Base-by-base conservation (phyloP, 1,140 invertebrate genomes). In the Euborellia annulipes region DNA sequence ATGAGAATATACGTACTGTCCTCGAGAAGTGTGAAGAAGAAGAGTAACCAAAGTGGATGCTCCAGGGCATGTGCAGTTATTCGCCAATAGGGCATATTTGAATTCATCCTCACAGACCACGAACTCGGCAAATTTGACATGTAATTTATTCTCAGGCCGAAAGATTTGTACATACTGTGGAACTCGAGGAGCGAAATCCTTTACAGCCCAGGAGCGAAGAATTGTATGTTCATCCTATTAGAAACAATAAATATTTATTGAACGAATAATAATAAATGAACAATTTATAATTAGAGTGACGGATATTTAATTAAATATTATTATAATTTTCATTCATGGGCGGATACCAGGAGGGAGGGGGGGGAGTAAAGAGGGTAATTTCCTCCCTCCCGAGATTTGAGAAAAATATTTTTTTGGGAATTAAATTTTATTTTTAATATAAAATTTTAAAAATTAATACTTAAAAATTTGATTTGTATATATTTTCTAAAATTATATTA, bases 151-250 rank as follows among this genome's bases (percentile, higher is more conserved):
- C 66, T 98, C 92, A 30, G 92, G 89, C 60, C 91, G 71, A 70
- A 96, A 97, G 51, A 98, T 93, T 67, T 98, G 94, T 39, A 98
- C 90, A 65, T 96, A 97, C 67, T 97, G 92, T 20, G 90, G 87
- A 46, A 96, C 90, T 54, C 76, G 79, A 18, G 92, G 93, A 0
- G 92, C 91, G 65, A 94, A 97, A 64, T 98, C 94, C 63, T 95
- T 93, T 9, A 98, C 89, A 3, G 94, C 93, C 93, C 93, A 98
- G 11, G 92, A 95, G 50, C 93, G 73, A 36, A 97, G 69, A 52
- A 98, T 95, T 3, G 92, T 97, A 61, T 97, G 92, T 61, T 97
- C 88, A 60, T 98, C 93, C 79, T 82, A 52, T 16, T 52, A 43
- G 41, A 43, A 39, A 42, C 41, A 49, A 27, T 6, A 27, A 27